Evolutionary conservation across 2,797 vertebrate species (phyloP), one percentile per base, ranked within the genome.

Genomic region (Eutrigla gurnardus): DNA sequence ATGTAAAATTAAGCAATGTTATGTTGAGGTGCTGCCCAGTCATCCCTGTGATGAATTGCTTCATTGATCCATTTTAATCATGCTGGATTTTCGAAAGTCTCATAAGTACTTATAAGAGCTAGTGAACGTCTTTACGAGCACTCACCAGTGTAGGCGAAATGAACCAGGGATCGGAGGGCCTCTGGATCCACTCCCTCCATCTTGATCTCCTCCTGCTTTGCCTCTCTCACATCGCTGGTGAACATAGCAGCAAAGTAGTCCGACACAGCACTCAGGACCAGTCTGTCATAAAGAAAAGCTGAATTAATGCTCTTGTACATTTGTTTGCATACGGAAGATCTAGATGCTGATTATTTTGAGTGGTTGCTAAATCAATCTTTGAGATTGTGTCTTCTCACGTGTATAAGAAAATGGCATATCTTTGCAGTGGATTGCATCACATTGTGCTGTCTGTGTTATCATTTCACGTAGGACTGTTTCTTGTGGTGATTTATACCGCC

Each of bases 241-340:
- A 99, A 99, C 97, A 99, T 99, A 3, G 97, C 98, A 68, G 97
- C 97, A 85, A 99, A 99, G 85, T 99, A 99, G 93, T 99, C 97
- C 0, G 98, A 99, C 52, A 96, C 97, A 1, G 97, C 96, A 5
- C 98, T 98, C 70, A 99, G 94, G 75, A 99, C 97, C 87, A 99
- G 84, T 90, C 98, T 99, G 91, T 17, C 72, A 43, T 62, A 81
- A 65, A 93, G 1, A 65, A 75, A 78, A 86, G 25, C 43, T 40
- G 53, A 69, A 72, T 83, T 54, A 74, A 81, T 84, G 62, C n/a
- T 43, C 63, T 77, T 75, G 37, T 49, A 40, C n/a, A 65, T 65
- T 35, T 13, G n/a, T 45, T 76, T 65, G 32, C 35, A 36, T 42
- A 50, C 2, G 17, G 10, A 36, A 70, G 40, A 80, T 69, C 33